phyloP scores from a whole-genome alignment of 2,797 vertebrate genomes.

The Intellagama lesueurii region DNA sequence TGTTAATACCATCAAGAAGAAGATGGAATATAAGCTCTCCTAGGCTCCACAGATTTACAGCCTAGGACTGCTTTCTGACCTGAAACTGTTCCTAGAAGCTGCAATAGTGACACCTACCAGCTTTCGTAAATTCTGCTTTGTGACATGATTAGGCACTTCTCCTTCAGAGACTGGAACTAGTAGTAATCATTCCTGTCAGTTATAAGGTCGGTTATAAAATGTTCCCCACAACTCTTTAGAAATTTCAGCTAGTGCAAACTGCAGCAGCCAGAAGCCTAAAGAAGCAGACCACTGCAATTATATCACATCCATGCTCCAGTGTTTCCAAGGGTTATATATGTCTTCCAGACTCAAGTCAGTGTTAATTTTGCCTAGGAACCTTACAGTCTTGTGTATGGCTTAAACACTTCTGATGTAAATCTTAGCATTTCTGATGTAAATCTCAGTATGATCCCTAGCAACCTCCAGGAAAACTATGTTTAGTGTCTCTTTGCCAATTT shows the following conservation, averaged over 20 bases:
- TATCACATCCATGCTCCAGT: background rate
- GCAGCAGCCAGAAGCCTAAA: background rate
- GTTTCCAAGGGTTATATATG: background rate
- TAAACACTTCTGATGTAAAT: background rate
- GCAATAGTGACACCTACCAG: background rate
- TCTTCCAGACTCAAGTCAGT: background rate
- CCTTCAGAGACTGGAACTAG: background rate
- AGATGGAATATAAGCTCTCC: background rate
- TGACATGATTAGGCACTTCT: background rate
- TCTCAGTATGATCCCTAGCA: background rate
- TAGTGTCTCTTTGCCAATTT: background rate
- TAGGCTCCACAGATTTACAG: background rate
- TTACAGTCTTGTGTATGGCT: background rate
- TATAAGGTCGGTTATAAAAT: background rate
- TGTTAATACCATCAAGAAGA: background rate
- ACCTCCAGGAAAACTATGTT: background rate
- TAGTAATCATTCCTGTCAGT: background rate
- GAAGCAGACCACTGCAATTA: background rate
- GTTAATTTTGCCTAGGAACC: background rate
- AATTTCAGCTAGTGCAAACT: background rate
- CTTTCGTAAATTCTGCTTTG: background rate
- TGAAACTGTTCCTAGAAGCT: background rate
- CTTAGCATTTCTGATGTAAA: too few relatives aligned
- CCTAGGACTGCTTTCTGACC: background rate
- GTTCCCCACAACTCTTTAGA: background rate